Conservation (phyloP, 2,888 invertebrate genomes). For the Acanthosepion pharaonis region DNA sequence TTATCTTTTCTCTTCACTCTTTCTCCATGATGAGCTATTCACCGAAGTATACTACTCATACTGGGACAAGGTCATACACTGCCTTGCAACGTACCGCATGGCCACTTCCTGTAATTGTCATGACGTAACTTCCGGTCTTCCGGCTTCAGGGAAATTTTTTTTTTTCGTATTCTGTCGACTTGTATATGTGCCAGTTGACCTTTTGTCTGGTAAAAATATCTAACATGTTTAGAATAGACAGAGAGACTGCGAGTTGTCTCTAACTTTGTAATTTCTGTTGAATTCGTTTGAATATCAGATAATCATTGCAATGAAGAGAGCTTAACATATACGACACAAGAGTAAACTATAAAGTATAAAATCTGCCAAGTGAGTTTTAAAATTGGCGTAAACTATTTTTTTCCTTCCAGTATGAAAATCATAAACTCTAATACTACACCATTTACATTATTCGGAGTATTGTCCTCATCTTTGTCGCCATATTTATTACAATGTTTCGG, state of each 20-base stretch:
- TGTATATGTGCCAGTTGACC: not conserved
- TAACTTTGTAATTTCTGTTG: not conserved
- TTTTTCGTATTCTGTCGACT: not conserved
- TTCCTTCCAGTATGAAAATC: too few species aligned
- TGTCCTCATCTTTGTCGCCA: too few species aligned
- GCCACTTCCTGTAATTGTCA: not conserved
- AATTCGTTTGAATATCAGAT: too few species aligned
- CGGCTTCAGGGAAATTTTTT: not conserved
- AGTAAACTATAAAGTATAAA: too few species aligned
- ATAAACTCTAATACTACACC: too few species aligned
- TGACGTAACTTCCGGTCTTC: conserved; percentile 33
- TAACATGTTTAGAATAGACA: not conserved
- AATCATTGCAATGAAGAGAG: too few species aligned
- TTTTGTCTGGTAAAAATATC: not conserved
- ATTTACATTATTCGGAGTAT: too few species aligned
- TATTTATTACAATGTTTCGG: too few species aligned
- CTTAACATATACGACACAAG: too few species aligned
- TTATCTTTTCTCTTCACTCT: too few species aligned
- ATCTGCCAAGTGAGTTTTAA: too few species aligned
- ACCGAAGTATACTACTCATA: not conserved
- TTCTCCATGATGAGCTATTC: not conserved
- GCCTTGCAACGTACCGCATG: not conserved
- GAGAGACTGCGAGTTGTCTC: not conserved
- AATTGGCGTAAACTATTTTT: too few species aligned
- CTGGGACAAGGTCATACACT: not conserved